Evolutionary conservation across 2,113 vertebrate species (phyloP), one percentile per base, ranked within the genome.

Genomic region (Apteryx mantelli): DNA sequence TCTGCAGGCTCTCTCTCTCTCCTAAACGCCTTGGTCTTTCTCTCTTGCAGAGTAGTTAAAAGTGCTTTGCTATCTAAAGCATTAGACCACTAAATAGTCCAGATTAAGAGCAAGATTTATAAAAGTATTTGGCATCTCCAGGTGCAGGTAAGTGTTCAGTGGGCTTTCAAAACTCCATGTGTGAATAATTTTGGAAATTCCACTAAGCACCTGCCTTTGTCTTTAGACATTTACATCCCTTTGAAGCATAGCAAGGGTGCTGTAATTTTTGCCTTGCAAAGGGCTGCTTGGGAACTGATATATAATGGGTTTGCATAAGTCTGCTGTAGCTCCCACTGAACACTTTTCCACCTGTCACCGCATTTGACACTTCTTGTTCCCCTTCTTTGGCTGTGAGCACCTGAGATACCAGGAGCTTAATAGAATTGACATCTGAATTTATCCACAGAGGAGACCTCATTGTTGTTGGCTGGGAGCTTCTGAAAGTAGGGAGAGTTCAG

Each of bases 251-350:
- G 76, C 40, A 44, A 56, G 50, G 79, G 9, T 32, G 68, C 73
- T 94, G 69, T 60, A 52, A 12, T 50, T 93, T 86, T 95, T 97
- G 95, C 96, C 73, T 95, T 93, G 92, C 93, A 95, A 94, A 97
- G 80, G 64, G 53, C 52, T 50, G 46, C 34, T 6, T 17, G 44
- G 81, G 50, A 48, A 10, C 52, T 6, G 3, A 2, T 1, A 1
- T 6, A 17, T 19, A 2, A 36, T 13, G 65, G 20, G 68, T 96
- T 93, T 96, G 95, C 90, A 80, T 90, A 65, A 52, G 53, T 16
- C 56, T 20, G 22, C 63, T 58, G 82, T 68, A 86, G 84, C 55
- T 82, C 56, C 55, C 7, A 1, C 34, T 5, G 38, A 50, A 25
- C 46, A 0, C 84, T 91, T 9, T 24, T 21, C 74, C 79, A 58